Conservation (phyloP, 2,797 vertebrate species). For the Neomorphus geoffroyi region DNA sequence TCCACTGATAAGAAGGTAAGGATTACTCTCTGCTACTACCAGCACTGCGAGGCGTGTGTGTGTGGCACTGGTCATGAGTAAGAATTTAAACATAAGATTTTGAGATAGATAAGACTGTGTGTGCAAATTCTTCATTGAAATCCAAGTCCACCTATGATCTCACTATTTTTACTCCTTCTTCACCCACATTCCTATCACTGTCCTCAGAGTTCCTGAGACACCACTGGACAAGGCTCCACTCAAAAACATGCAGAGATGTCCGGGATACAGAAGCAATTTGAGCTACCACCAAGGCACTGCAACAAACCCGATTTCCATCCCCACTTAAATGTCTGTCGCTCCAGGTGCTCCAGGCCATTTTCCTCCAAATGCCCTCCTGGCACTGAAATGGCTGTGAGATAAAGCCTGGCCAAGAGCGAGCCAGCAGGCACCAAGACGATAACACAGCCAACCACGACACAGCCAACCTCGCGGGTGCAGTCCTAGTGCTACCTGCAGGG, state of each 20-base stretch:
- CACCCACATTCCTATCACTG: fast-evolving
- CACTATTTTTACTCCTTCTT: neutral
- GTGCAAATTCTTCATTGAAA: neutral
- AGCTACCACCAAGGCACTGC: neutral
- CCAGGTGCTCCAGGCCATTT: neutral
- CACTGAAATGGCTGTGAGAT: neutral
- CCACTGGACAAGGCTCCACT: neutral
- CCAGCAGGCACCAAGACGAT: neutral
- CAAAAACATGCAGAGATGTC: neutral
- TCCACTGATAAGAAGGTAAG: neutral
- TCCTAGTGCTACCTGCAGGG: neutral
- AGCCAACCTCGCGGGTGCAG: neutral
- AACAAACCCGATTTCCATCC: neutral
- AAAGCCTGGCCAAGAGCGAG: neutral
- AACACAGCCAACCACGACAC: neutral
- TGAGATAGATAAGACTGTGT: neutral
- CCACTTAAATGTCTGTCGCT: neutral
- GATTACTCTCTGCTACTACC: neutral
- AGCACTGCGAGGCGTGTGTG: fast-evolving
- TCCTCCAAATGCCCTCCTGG: neutral
- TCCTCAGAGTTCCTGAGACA: neutral
- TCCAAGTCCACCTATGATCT: neutral
- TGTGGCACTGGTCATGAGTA: neutral
- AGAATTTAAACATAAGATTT: neutral
- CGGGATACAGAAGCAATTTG: neutral